Evolutionary conservation across 1,140 invertebrate species (phyloP).

Genomic region (Onthophagus taurus): DNA sequence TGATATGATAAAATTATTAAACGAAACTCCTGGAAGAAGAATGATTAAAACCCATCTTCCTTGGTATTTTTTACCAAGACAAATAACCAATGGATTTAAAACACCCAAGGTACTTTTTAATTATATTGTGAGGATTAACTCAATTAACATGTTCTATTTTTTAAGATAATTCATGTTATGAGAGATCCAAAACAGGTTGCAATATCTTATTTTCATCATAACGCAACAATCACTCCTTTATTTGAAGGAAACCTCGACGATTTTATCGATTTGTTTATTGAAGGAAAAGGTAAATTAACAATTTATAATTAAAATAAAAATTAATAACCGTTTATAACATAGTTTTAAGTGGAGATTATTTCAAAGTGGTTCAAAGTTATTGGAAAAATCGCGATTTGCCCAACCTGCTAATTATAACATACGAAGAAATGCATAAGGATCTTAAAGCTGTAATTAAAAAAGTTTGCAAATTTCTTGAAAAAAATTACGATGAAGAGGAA

Average conservation of each 20-base stretch:
- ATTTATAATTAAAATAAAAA: too few species aligned
- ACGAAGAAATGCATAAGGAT: conserved; percentile 60
- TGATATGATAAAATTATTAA: conserved; percentile 15
- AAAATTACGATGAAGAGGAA: conserved; percentile 41
- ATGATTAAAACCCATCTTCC: conserved; percentile 68
- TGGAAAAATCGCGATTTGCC: conserved; percentile 45
- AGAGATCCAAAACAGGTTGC: conserved; percentile 74
- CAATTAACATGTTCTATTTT: too few species aligned
- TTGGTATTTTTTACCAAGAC: conserved; percentile 50
- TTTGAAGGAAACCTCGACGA: too few species aligned
- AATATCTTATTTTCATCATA: conserved; percentile 69
- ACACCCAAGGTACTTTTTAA: conserved; percentile 38
- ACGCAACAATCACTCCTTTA: too few species aligned
- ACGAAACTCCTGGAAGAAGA: conserved; percentile 40
- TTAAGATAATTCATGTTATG: conserved; percentile 66
- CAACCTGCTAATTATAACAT: conserved; percentile 53
- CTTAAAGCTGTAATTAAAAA: conserved; percentile 46
- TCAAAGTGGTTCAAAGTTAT: conserved; percentile 48
- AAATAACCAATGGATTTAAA: conserved; percentile 41
- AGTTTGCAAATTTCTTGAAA: conserved; percentile 50
- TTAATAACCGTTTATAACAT: too few species aligned
- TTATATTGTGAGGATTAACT: neutral
- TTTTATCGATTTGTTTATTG: too few species aligned
- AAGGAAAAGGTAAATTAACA: too few species aligned
- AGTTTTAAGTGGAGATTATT: conserved; percentile 50